A percentile compares a stretch with the other conserved stretches of the same genome.
phyloP scores from a whole-genome alignment of 2,797 vertebrate species.

The Pogonophryne albipinna region DNA sequence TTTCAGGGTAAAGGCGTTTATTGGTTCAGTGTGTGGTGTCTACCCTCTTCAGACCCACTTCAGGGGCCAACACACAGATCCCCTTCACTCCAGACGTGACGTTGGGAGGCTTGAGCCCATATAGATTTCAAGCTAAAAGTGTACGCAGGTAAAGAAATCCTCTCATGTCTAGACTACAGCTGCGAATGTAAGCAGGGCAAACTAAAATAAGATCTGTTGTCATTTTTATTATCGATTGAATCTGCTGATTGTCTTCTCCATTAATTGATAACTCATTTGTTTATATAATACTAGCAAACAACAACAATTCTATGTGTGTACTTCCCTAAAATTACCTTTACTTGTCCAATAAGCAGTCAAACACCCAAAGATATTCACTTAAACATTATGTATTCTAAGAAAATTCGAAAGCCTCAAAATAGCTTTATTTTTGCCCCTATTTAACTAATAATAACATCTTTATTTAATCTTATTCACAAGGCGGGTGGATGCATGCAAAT shows the following conservation, averaged over 20 bases:
- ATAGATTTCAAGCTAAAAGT: not conserved
- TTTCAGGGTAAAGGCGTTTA: slow-evolving; percentile 47
- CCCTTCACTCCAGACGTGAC: not conserved
- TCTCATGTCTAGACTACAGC: slow-evolving; percentile 1
- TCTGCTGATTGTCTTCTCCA: no score
- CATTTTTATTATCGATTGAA: not conserved
- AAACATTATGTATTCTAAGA: not conserved
- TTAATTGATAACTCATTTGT: not conserved
- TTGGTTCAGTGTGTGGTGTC: slow-evolving; percentile 57
- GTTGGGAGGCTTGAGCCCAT: not conserved
- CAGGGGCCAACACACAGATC: slow-evolving; percentile 20
- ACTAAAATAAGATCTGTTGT: not conserved
- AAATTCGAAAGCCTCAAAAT: not conserved
- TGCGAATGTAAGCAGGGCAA: slow-evolving; percentile 6
- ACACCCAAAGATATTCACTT: slow-evolving; percentile 4
- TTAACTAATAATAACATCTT: not conserved
- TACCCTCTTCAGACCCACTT: slow-evolving; percentile 33
- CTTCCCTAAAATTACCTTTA: not conserved
- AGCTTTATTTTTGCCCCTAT: not conserved
- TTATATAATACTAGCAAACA: not conserved
- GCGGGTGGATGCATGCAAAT: not conserved
- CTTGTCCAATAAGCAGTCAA: not conserved
- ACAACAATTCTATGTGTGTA: not conserved
- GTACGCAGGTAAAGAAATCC: not conserved
- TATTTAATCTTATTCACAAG: not conserved